phyloP scores from a whole-genome alignment of 2,113 vertebrate species.

The Neodon shergylaensis region DNA sequence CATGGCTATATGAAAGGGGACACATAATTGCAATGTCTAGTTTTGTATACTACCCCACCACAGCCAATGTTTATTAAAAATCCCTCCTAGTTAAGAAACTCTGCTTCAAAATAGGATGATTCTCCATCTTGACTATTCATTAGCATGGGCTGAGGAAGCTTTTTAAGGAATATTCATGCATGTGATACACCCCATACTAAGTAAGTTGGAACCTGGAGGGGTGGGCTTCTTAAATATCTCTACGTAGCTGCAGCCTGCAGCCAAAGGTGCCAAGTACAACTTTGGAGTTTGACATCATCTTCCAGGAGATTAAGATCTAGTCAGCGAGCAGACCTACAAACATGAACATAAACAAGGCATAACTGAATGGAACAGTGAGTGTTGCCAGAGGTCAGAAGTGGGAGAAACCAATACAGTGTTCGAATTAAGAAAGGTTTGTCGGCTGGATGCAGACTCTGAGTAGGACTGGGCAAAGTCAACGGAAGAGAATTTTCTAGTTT shows the following conservation, averaged over 20 bases:
- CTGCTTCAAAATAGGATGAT: constrained; percentile 12
- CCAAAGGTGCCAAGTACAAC: not conserved
- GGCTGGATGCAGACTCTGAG: not conserved
- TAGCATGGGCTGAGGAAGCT: constrained; percentile 18
- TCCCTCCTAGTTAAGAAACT: not conserved
- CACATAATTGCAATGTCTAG: not conserved
- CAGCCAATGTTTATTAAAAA: constrained; percentile 16
- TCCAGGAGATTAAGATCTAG: constrained; percentile 40
- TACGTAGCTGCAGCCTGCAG: not conserved
- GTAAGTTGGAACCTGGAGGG: constrained; percentile 4
- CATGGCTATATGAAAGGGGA: not conserved
- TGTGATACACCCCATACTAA: not conserved
- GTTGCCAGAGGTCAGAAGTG: not conserved
- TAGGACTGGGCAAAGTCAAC: constrained; percentile 21
- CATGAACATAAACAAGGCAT: constrained; percentile 20
- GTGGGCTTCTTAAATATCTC: constrained; percentile 50
- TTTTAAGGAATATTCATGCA: not conserved
- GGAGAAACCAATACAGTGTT: not conserved
- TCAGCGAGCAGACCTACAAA: constrained; percentile 13
- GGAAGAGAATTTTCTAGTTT: not conserved
- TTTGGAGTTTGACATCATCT: constrained; percentile 39
- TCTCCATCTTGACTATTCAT: not conserved
- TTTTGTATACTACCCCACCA: not conserved
- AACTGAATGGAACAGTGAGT: not conserved
- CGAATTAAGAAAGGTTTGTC: not conserved